Evolutionary conservation across 2,797 vertebrate genomes (phyloP), one percentile per base, ranked within the genome.

Genomic region (Syngnathus rostellatus): DNA sequence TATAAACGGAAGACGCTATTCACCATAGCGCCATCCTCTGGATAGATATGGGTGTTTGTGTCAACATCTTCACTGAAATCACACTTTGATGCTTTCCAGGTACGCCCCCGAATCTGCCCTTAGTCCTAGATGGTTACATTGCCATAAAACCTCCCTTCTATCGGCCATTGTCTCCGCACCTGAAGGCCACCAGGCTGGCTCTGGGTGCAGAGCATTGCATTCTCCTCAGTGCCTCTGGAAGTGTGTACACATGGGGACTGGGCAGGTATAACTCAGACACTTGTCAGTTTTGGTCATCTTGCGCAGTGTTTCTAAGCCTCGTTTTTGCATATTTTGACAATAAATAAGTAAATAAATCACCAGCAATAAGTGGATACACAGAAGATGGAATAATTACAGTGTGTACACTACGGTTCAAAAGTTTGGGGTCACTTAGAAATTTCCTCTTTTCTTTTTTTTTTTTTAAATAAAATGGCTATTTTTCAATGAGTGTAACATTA

Each of bases 171-270:
- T 81, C 89, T 0, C 75, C 76, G 0, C 82, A 81, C 17, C 71
- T 95, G 63, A 82, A 65, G 25, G 94, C 87, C 1, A 90, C 78
- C 45, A 88, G 76, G 55, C 83, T 98, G 68, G 89, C 82, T 0
- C 71, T 98, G 81, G 91, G 95, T 16, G 71, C 81, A 0, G 93
- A 93, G 59, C 96, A 98, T n/a, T 92, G 66, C 0, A 1, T 96
- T 60, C 84, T 93, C 8, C 91, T 97, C 67, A 90, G 75, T 5
- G 68, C 66, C 2, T 71, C 68, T 2, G 93, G 93, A 19, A 79
- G 79, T 8, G 82, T 94, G 61, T 93, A 92, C 74, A 87, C 90
- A 40, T 97, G 95, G 95, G 95, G 96, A 45, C 75, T 85, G 4
- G 93, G 95, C 72, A 93, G 95, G 96, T 97, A 89, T 74, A 81